Conservation (phyloP, 2,888 invertebrate genomes). For the Aphidoletes aphidimyza region DNA sequence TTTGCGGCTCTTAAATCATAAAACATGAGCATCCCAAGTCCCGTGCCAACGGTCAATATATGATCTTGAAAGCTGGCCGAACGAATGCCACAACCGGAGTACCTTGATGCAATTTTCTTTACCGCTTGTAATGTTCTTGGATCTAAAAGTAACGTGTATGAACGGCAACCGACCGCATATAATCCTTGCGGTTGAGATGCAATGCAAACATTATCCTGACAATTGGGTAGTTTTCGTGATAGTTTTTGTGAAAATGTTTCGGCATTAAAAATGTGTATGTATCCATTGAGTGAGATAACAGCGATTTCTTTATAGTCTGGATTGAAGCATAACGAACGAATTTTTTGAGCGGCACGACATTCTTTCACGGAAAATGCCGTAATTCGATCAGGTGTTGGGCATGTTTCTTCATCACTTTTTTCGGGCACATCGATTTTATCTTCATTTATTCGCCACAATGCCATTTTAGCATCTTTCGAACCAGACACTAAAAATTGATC, state of each 20-base stretch:
- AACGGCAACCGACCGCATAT: slow-evolving; percentile 94
- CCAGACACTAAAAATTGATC: slow-evolving; percentile 95
- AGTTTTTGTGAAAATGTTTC: slow-evolving; percentile 84
- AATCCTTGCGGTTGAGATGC: slow-evolving; percentile 86
- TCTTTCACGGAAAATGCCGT: slow-evolving; percentile 79
- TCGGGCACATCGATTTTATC: slow-evolving; percentile 64
- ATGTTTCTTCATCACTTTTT: slow-evolving; percentile 60
- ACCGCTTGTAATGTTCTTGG: slow-evolving; percentile 85
- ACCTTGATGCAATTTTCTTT: slow-evolving; percentile 84
- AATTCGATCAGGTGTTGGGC: slow-evolving; percentile 69
- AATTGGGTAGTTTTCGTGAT: slow-evolving; percentile 86
- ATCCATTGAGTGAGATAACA: slow-evolving; percentile 90
- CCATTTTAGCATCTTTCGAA: slow-evolving; percentile 90
- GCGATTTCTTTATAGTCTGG: slow-evolving; percentile 87
- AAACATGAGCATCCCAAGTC: slow-evolving; percentile 90
- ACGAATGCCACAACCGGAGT: slow-evolving; percentile 91
- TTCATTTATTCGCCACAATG: slow-evolving; percentile 84
- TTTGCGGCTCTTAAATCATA: slow-evolving; percentile 92
- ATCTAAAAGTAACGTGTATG: slow-evolving; percentile 90
- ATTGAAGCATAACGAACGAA: slow-evolving; percentile 88
- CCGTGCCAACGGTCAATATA: slow-evolving; percentile 92
- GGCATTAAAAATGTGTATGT: slow-evolving; percentile 93
- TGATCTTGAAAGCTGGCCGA: slow-evolving; percentile 92
- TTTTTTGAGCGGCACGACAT: slow-evolving; percentile 80
- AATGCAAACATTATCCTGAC: slow-evolving; percentile 93